Evolutionary conservation across 2,113 vertebrate species (phyloP), one percentile per base, ranked within the genome.

Genomic region (Spea multiplicata): DNA sequence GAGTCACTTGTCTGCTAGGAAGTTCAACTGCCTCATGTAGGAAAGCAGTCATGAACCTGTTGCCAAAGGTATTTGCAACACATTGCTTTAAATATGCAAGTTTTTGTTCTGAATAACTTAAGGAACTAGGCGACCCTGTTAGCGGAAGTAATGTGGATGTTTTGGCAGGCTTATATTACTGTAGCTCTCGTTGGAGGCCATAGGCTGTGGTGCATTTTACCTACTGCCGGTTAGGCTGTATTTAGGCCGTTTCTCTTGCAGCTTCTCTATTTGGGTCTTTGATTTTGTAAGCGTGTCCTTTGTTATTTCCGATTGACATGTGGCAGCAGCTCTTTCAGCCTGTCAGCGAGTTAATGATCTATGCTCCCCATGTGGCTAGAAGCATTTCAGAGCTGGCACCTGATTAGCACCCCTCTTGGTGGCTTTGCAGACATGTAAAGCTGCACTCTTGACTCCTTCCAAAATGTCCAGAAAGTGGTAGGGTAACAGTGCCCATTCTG

Each of bases 331-430:
- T 77, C 66, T 49, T 68, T 76, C 10, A 77, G 66, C 55, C 45
- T 76, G 75, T 76, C 66, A 62, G 52, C 6, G 12, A 59, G 75
- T 77, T 69, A 69, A 77, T 77, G 45, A 77, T 50, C 66, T 62
- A 70, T 59, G 53, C 46, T 77, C n/a, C 75, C 44, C 46, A 59
- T 62, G 75, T 50, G 66, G 16, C 53, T 70, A 30, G 4, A 14
- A 49, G 61, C 45, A 44, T n/a, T 70, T 69, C 47, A 48, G 46
- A 30, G 5, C n/a, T 77, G 75, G 66, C 75, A 77, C 75, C 66
- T 77, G 46, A 16, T 70, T 70, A 70, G 10, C 57, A 14, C 52
- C 65, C 8, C 52, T 75, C 62, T 44, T 75, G 8, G 47, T 53
- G 17, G 48, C 12, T 52, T 44, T 66, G 61, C 47, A 48, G 10